Percentiles rank a stretch among this genome's conserved stretches.
Evolutionary conservation across 2,797 vertebrate genomes (phyloP).

Genomic region (Manis pentadactyla): DNA sequence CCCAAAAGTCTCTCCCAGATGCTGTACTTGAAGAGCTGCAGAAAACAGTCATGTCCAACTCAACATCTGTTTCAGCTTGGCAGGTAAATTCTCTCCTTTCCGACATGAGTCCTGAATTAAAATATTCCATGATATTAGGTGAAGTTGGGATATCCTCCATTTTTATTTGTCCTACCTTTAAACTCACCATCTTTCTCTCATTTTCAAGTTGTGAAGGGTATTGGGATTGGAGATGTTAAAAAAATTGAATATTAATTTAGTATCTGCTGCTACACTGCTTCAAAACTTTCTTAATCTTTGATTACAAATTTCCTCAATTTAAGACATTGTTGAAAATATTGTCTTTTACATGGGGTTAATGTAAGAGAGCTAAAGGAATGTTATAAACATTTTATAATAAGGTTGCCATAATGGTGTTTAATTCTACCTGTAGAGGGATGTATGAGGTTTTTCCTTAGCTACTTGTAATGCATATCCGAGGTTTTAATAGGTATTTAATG

Average conservation of each 20-base stretch:
- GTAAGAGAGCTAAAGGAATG: not conserved
- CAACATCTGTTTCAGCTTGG: conserved; percentile 93
- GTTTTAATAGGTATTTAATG: not conserved
- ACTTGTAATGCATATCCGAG: not conserved
- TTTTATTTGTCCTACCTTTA: conserved; percentile 14
- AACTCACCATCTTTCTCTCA: not conserved
- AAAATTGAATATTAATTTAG: conserved; percentile 27
- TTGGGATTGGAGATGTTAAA: not conserved
- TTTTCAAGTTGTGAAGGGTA: not conserved
- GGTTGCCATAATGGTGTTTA: not conserved
- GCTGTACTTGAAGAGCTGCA: conserved; percentile 92
- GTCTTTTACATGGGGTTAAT: not conserved
- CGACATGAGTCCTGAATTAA: not conserved
- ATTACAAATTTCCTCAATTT: conserved; percentile 45
- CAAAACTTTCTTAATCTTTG: not conserved
- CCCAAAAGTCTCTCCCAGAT: conserved; percentile 89
- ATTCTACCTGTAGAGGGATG: not conserved
- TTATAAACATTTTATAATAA: not conserved
- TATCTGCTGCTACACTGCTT: not conserved
- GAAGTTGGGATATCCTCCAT: not conserved
- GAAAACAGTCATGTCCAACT: conserved; percentile 92
- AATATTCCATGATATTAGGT: not conserved
- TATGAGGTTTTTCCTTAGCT: not conserved
- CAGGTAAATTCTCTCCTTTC: conserved; percentile 89
- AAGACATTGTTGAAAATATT: conserved; percentile 18